These are phyloP conservation scores for Monoplex corrugatus DNA, from an alignment of 2,888 invertebrate genomes.

Conservation along the genomic window DNA sequence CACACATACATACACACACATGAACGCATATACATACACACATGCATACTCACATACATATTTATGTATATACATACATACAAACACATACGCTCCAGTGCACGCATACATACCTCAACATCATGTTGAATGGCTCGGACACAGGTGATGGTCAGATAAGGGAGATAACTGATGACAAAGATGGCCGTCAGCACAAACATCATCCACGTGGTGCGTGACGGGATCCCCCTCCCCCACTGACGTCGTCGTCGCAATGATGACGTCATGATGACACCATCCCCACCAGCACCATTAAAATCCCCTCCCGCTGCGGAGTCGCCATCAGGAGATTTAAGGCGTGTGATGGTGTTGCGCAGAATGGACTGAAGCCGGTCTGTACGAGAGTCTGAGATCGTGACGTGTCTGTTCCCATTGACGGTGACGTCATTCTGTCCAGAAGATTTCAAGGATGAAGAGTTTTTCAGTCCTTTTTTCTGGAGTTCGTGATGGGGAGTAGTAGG, in stretches of 20 bases:
- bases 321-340: background rate
- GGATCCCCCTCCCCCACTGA: slow-evolving; percentile 16
- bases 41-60: background rate
- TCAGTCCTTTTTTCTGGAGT: too few relatives aligned
- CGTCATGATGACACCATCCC: background rate
- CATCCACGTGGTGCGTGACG: slow-evolving; percentile 51
- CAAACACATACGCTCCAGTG: background rate
- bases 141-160: slow-evolving; percentile 55
- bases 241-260: slow-evolving; percentile 7
- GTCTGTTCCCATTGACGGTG: background rate
- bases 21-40: background rate
- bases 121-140: background rate
- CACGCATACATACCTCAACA: background rate
- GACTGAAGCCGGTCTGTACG: background rate
- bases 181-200: slow-evolving; percentile 59
- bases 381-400: background rate
- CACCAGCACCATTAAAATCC: background rate
- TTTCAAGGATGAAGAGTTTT: too few relatives aligned
- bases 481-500: background rate
- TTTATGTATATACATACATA: background rate
- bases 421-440: too few relatives aligned
- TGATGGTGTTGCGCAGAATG: background rate
- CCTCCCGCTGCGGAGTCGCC: background rate
- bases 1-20: background rate
- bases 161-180: slow-evolving; percentile 61